Evolutionary conservation across 2,113 vertebrate species (phyloP), one percentile per base, ranked within the genome.

Genomic region (Helogale parvula): DNA sequence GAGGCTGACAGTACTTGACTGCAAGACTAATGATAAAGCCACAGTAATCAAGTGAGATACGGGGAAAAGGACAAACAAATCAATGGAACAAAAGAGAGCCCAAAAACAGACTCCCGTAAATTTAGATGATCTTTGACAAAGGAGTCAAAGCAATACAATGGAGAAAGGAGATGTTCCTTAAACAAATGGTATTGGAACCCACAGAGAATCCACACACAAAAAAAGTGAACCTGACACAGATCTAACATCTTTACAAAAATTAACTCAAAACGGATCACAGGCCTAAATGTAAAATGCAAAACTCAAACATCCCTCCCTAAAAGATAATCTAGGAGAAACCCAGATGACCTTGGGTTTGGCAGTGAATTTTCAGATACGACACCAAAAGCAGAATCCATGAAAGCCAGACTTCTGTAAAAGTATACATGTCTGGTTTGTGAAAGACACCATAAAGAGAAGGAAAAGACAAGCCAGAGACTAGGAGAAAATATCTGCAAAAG

Each of bases 51-150:
- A 33, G 15, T 1, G 86, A 12, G 2, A 11, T 11, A 8, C 0
- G 31, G 41, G 85, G 66, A 2, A 13, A 13, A 41, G 33, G 5
- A 7, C 66, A 21, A 33, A 35, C n/a, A 27, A 27, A 31, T 25
- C 17, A 3, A 33, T 0, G 66, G 33, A 35, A 15, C 0, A 2
- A 14, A 47, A 25, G 0, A 33, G 14, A 23, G 15, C n/a, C 79
- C 35, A 2, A 80, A 54, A 54, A 23, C 0, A 29, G 68, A 66
- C 33, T 4, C 16, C 29, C 6, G 1, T 33, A 4, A 41, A 38
- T 2, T 21, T 4, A 2, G 5, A 5, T 5, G 12, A 29, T 7
- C 27, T 5, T 1, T 38, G 5, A 41, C 66, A 23, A 17, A 4
- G 50, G 23, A 35, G 33, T 14, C 27, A 54, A 68, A 83, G 71